These are phyloP conservation scores for Pogonognathellus flavescens DNA, from an alignment of 1,140 invertebrate species.

Conservation along the genomic window DNA sequence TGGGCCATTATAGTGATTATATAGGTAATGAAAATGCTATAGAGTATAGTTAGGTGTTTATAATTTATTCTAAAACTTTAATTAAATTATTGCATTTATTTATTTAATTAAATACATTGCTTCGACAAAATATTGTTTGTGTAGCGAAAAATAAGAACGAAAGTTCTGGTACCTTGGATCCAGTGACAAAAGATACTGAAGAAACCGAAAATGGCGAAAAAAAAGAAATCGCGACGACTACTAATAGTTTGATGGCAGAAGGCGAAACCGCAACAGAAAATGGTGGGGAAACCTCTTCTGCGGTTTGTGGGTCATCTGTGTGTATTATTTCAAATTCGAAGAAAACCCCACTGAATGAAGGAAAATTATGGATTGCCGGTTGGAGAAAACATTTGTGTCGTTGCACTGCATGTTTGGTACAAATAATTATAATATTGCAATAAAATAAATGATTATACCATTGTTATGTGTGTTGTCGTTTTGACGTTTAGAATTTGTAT, in stretches of 20 bases:
- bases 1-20: constrained; percentile 50
- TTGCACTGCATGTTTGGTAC: constrained; percentile 55
- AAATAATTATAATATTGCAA: too few relatives aligned
- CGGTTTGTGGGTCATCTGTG: not conserved
- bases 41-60: too few relatives aligned
- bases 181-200: not conserved
- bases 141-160: too few relatives aligned
- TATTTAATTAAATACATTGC: too few relatives aligned
- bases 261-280: not conserved
- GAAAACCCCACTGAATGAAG: not conserved
- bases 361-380: not conserved
- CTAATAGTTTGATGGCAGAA: not conserved
- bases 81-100: too few relatives aligned
- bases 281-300: not conserved
- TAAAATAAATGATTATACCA: not conserved
- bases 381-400: constrained; percentile 55
- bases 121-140: too few relatives aligned
- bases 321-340: not conserved
- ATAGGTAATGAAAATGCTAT: too few relatives aligned
- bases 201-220: not conserved
- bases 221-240: not conserved
- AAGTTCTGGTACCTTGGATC: too few relatives aligned
- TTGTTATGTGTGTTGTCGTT: not conserved
- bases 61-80: too few relatives aligned
- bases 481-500: constrained; percentile 3